A percentile compares a stretch with the other conserved stretches of the same genome.
Conservation (phyloP, 2,888 invertebrate species). For the Plebejus argus region DNA sequence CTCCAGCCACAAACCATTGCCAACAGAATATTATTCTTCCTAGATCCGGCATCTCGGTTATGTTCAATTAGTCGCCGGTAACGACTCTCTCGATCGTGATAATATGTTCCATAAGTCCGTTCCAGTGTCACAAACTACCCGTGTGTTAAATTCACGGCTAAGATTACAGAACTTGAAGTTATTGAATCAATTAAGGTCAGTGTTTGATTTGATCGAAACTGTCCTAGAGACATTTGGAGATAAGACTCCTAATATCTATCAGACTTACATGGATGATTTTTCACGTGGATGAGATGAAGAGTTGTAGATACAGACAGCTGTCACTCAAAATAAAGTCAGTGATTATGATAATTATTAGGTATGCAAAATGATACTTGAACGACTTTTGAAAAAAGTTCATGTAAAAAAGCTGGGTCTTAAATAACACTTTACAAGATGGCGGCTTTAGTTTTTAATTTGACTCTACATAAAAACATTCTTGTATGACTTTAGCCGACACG, state of each 20-base stretch:
- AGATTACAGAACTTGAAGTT: slow-evolving; percentile 3
- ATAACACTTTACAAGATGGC: too few species aligned
- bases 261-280: background rate
- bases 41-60: slow-evolving; percentile 20
- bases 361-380: too few species aligned
- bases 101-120: slow-evolving; percentile 24
- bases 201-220: slow-evolving; percentile 13
- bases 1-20: background rate
- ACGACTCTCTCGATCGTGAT: slow-evolving; percentile 28
- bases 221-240: background rate
- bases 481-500: too few species aligned
- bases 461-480: too few species aligned
- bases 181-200: slow-evolving; percentile 16
- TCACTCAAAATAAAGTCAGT: too few species aligned
- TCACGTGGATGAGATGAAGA: background rate
- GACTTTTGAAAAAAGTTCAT: too few species aligned
- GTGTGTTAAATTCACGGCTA: slow-evolving; percentile 16
- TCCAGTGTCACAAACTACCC: slow-evolving; percentile 21
- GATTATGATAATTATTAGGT: too few species aligned
- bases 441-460: too few species aligned
- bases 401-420: too few species aligned
- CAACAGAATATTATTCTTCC: slow-evolving; percentile 7
- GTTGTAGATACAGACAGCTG: too few species aligned
- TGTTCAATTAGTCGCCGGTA: slow-evolving; percentile 26
- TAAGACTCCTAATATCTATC: background rate